These are phyloP conservation scores for Gallinago solitaria DNA, from an alignment of 2,797 vertebrate genomes.

Conservation along the genomic window DNA sequence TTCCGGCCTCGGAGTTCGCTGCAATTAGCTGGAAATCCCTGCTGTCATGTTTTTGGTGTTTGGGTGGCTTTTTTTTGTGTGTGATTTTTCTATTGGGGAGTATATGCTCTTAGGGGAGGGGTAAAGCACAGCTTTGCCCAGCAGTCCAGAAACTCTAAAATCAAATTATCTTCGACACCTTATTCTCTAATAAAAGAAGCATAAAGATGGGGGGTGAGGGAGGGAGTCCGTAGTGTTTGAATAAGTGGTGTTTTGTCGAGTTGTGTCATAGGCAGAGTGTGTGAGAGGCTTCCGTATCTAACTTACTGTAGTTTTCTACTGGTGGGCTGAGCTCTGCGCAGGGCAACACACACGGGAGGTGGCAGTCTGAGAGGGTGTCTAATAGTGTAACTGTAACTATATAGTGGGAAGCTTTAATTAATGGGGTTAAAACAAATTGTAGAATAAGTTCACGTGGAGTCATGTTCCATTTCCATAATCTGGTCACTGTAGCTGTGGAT, in stretches of 20 bases:
- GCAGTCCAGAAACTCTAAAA: not conserved
- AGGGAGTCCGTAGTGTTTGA: not conserved
- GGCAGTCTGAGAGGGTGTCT: not conserved
- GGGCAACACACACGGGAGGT: fast-evolving
- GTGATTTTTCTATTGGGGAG: not conserved
- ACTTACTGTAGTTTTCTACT: not conserved
- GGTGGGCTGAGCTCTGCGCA: not conserved
- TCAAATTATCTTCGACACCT: not conserved
- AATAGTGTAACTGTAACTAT: not conserved
- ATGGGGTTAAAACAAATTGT: fast-evolving
- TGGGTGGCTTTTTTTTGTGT: too few species aligned
- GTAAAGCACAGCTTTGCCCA: not conserved
- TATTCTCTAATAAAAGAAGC: not conserved
- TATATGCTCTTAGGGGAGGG: not conserved
- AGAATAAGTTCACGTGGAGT: not conserved
- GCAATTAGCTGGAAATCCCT: not conserved
- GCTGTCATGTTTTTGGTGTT: too few species aligned
- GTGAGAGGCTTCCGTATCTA: not conserved
- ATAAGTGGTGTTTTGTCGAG: not conserved
- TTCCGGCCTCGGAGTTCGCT: not conserved
- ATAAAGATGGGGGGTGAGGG: not conserved
- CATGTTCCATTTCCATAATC: not conserved
- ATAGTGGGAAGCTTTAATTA: not conserved
- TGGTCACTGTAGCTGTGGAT: fast-evolving
- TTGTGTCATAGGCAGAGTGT: not conserved